Evolutionary conservation across 2,113 vertebrate genomes (phyloP).

Genomic region (Thunnus maccoyii): DNA sequence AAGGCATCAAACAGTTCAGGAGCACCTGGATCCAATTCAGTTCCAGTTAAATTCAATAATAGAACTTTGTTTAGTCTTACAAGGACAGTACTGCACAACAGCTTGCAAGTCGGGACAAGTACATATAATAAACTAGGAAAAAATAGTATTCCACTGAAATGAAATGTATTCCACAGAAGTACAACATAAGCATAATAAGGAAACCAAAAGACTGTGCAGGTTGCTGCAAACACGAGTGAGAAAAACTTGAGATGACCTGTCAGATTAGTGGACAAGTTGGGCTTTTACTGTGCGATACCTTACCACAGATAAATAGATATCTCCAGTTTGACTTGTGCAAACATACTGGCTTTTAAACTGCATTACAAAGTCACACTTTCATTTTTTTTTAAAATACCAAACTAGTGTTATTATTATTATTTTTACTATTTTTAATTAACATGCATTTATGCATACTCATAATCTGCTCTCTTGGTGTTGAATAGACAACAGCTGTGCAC

Average conservation of each 20-base stretch:
- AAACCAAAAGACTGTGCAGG: neutral
- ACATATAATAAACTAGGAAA: too few relatives aligned
- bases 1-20: slow-evolving; percentile 96
- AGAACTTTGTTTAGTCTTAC: neutral
- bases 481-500: too few relatives aligned
- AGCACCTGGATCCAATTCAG: slow-evolving; percentile 38
- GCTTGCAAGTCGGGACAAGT: neutral
- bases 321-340: neutral
- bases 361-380: neutral
- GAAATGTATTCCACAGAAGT: neutral
- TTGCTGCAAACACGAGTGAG: neutral
- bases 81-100: neutral
- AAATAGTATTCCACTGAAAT: neutral
- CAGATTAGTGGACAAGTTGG: neutral
- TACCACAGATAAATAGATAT: neutral
- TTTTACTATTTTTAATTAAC: too few relatives aligned
- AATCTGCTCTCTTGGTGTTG: neutral
- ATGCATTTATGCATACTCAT: neutral
- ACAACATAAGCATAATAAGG: neutral
- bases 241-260: neutral
- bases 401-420: too few relatives aligned
- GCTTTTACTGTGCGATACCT: neutral
- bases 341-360: neutral
- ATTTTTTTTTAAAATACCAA: neutral
- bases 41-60: neutral